Evolutionary conservation across 2,888 invertebrate genomes (phyloP).

Genomic region (Orchesella flavescens): DNA sequence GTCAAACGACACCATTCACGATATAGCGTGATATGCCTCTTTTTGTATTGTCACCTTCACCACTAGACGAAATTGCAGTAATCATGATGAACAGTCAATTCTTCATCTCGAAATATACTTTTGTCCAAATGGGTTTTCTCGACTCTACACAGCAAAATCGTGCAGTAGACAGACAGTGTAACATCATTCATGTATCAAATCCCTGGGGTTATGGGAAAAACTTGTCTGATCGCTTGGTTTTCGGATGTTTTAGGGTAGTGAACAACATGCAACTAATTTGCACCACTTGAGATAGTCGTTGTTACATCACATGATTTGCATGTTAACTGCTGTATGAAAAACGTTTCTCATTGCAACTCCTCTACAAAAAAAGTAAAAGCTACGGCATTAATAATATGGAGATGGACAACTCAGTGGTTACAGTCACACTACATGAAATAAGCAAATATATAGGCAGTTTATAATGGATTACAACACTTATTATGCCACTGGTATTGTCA

Average conservation of each 20-base stretch:
- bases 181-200: slow-evolving; percentile 23
- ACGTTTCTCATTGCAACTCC: background rate
- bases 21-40: slow-evolving; percentile 38
- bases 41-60: slow-evolving; percentile 49
- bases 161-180: background rate
- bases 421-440: background rate
- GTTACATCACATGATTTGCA: slow-evolving; percentile 54
- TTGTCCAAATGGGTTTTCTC: too few species aligned
- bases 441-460: background rate
- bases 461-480: slow-evolving; percentile 1
- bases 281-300: slow-evolving; percentile 55
- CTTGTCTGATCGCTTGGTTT: slow-evolving; percentile 47
- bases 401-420: background rate
- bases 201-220: slow-evolving; percentile 49
- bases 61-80: background rate
- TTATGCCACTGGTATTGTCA: background rate
- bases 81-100: slow-evolving; percentile 2
- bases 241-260: slow-evolving; percentile 29
- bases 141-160: too few species aligned
- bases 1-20: slow-evolving; percentile 37
- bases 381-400: background rate
- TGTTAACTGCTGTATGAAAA: too few species aligned
- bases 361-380: background rate
- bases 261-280: slow-evolving; percentile 68
- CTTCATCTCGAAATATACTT: background rate